Evolutionary conservation across 2,888 invertebrate species (phyloP).

Genomic region (Drosophila meridionalis): DNA sequence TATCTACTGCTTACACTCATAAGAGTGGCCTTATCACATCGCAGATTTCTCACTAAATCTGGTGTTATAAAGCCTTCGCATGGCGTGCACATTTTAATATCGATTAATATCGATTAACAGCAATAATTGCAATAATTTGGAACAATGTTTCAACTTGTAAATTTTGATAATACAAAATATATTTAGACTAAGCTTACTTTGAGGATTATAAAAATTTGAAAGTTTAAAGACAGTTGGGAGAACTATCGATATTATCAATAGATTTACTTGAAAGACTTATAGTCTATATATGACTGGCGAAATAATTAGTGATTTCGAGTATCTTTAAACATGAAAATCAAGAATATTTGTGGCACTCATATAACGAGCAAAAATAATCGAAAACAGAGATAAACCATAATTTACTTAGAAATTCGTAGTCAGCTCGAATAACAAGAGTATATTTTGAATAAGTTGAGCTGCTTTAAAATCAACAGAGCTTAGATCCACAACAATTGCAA

Average conservation of each 20-base stretch:
- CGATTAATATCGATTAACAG: neutral
- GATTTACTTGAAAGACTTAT: neutral
- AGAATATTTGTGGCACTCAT: neutral
- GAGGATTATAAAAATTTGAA: neutral
- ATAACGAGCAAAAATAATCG: neutral
- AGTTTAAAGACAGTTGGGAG: neutral
- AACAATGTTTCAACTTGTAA: neutral
- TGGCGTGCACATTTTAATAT: slow-evolving; percentile 50
- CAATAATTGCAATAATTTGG: slow-evolving; percentile 40
- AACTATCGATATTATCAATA: neutral
- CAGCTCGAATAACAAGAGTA: too few species aligned
- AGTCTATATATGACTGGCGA: too few species aligned
- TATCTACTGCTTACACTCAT: slow-evolving; percentile 14
- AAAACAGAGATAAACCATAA: too few species aligned
- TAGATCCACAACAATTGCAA: neutral
- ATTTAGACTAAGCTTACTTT: slow-evolving; percentile 3
- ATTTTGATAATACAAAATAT: neutral
- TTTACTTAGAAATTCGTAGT: too few species aligned
- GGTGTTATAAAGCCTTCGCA: slow-evolving; percentile 43
- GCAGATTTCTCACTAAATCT: slow-evolving; percentile 52
- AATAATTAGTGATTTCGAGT: neutral
- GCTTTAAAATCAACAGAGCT: neutral
- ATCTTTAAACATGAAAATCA: neutral
- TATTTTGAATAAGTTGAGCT: neutral
- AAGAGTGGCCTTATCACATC: slow-evolving; percentile 11